phyloP scores from a whole-genome alignment of 2,113 vertebrate genomes.

The Colinus virginianus region DNA sequence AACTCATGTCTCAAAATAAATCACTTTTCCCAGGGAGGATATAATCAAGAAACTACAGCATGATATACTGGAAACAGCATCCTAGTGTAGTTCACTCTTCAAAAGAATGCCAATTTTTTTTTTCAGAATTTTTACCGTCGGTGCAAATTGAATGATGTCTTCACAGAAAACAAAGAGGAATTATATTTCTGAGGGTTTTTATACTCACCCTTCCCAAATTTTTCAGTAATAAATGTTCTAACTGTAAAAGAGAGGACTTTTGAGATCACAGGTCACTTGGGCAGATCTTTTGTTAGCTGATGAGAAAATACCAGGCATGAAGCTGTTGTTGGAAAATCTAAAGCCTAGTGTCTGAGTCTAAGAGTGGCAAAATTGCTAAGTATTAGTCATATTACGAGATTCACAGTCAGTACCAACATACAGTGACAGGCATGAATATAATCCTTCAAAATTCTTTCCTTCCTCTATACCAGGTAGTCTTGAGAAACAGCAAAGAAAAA shows the following conservation, averaged over 20 bases:
- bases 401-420: neutral
- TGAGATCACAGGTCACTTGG: neutral
- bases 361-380: neutral
- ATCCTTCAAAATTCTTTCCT: neutral
- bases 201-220: neutral
- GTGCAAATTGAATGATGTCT: neutral
- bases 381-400: neutral
- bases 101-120: neutral
- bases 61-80: neutral
- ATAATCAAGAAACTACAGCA: neutral
- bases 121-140: neutral
- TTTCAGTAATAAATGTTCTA: neutral
- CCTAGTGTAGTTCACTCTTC: neutral
- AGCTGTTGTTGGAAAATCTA: neutral
- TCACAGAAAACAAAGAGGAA: neutral
- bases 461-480: neutral
- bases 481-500: neutral
- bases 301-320: neutral
- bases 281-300: neutral
- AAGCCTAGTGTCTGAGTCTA: neutral
- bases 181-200: neutral
- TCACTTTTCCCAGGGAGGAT: neutral
- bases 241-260: neutral
- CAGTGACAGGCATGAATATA: rapidly evolving
- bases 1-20: neutral